phyloP scores from a whole-genome alignment of 2,113 vertebrate species.

The Hoplias malabaricus region DNA sequence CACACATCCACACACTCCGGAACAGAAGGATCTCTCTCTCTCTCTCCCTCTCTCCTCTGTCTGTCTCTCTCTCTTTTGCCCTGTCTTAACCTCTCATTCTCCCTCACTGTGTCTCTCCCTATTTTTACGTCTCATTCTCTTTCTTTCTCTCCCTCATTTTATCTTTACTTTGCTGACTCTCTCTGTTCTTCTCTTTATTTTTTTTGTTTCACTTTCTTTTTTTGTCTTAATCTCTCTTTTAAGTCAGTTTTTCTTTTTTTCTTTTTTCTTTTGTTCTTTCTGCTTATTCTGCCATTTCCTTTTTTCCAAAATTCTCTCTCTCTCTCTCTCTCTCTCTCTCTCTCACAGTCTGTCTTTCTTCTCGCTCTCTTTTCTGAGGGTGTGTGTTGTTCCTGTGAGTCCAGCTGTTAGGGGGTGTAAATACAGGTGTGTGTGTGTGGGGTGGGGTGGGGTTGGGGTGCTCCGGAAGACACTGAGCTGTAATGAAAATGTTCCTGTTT shows the following conservation, averaged over 20 bases:
- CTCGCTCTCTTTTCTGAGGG: constrained; percentile 38
- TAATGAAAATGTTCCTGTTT: constrained; percentile 64
- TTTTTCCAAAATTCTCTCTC: too few relatives aligned
- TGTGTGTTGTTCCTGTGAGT: constrained; percentile 58
- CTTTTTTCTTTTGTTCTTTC: too few relatives aligned
- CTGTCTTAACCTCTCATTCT: not conserved
- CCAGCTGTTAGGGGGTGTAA: constrained; percentile 71
- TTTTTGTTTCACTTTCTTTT: too few relatives aligned
- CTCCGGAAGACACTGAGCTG: constrained; percentile 60
- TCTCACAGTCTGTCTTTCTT: not conserved
- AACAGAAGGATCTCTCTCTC: constrained; percentile 56
- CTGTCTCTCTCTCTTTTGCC: not conserved
- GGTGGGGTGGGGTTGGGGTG: not conserved
- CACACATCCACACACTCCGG: too few relatives aligned
- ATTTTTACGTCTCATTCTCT: too few relatives aligned
- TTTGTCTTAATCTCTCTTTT: too few relatives aligned
- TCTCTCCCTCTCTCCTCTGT: constrained; percentile 42
- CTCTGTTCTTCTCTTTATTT: too few relatives aligned
- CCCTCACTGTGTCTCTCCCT: not conserved
- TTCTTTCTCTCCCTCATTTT: too few relatives aligned
- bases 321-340: too few relatives aligned
- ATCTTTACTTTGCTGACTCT: too few relatives aligned
- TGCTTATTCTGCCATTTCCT: too few relatives aligned
- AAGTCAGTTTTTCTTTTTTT: too few relatives aligned
- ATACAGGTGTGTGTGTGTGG: constrained; percentile 67